Evolutionary conservation across 1,140 invertebrate genomes (phyloP).

Genomic region (Danaus melanippus): DNA sequence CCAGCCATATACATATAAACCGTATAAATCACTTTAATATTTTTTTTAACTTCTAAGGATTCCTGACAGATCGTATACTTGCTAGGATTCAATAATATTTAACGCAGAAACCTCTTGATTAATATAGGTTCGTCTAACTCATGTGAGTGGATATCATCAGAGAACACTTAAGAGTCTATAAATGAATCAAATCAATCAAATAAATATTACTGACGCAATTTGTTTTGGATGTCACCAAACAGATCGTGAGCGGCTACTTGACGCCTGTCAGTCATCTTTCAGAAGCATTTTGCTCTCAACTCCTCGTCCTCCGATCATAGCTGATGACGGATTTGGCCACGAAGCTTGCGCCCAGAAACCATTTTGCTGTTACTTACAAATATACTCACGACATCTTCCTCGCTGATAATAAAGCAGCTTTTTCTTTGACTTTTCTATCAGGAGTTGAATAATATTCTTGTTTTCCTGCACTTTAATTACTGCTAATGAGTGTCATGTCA

Average conservation of each 20-base stretch:
- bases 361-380: background rate
- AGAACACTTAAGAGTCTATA: background rate
- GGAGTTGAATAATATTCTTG: slow-evolving; percentile 18
- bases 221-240: slow-evolving; percentile 31
- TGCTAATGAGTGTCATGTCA: slow-evolving; percentile 46
- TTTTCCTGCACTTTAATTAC: slow-evolving; percentile 41
- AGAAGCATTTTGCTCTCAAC: slow-evolving; percentile 34
- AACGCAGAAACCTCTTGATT: no score
- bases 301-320: slow-evolving; percentile 41
- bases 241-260: slow-evolving; percentile 35
- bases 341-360: slow-evolving; percentile 18
- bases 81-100: no score
- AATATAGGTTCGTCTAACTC: no score
- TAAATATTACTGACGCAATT: background rate
- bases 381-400: background rate
- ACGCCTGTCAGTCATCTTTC: slow-evolving; percentile 42
- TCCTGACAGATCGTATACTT: no score
- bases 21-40: no score
- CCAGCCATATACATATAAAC: no score
- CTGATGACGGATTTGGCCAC: slow-evolving; percentile 38
- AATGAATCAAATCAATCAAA: slow-evolving; percentile 8
- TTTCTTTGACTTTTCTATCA: slow-evolving; percentile 2
- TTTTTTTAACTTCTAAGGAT: no score
- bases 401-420: slow-evolving; percentile 12
- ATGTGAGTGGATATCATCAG: background rate